Evolutionary conservation across 2,113 vertebrate species (phyloP), one percentile per base, ranked within the genome.

Genomic region (Euleptes europaea): DNA sequence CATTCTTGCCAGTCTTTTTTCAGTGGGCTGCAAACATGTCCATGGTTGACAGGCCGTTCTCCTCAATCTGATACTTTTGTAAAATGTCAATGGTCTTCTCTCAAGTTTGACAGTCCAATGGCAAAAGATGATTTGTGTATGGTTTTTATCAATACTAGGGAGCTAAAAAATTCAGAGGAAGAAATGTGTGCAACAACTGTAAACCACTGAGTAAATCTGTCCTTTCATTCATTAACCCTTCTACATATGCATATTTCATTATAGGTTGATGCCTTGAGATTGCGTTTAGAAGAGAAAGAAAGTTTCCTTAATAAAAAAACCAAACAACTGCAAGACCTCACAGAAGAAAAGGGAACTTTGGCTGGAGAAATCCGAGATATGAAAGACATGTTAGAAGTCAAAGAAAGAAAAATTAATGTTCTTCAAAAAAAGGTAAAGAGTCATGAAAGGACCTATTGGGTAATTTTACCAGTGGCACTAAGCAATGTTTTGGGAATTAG

Each of bases 341-440:
- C 98, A 0, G 99, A 99, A 96, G 99, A 99, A 95, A 99, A 99
- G 65, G 98, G 99, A 82, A 99, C 98, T 1, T 95, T 99, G 9
- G 98, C 98, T 0, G 99, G 99, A 89, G 98, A 99, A 93, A 99
- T 99, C 94, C 92, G 98, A 47, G 99, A 99, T 90, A 99, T 99
- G 98, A 99, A 99, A 92, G 99, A 99, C 91, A 99, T 99, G 99
- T 94, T 99, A 71, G 98, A 99, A 96, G 99, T 99, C 86, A 99
- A 99, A 94, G 99, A 99, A 93, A 97, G 99, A 87, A 99, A 99
- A 95, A 99, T 99, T 89, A 99, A 99, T 73, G 98, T 99, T 79
- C 97, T 99, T 89, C 99, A 99, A 92, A 99, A 99, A 94, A 99
- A 99, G 97, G 99, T 99, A 93, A n/a, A 91, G 94, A 75, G 35